Conservation (phyloP, 2,888 invertebrate genomes). For the Sycophila texana region DNA sequence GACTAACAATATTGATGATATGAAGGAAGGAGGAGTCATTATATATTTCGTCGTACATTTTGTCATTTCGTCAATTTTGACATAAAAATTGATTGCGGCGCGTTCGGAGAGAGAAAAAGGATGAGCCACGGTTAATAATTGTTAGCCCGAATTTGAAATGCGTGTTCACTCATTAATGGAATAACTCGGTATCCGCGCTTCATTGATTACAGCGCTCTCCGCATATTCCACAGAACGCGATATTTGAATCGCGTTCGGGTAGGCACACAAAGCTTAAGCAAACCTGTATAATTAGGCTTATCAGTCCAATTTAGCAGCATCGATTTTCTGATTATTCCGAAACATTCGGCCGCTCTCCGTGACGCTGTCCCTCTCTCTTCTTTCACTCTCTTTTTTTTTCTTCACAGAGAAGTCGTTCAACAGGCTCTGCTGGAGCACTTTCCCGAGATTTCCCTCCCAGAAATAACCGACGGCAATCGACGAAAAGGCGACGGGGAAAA, state of each 20-base stretch:
- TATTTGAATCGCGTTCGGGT: neutral
- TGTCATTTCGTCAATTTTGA: too few species aligned
- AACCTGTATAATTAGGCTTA: constrained; percentile 3
- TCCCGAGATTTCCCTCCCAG: constrained; percentile 18
- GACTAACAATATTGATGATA: too few species aligned
- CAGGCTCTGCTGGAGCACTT: constrained; percentile 17
- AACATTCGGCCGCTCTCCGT: too few species aligned
- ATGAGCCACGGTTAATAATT: neutral
- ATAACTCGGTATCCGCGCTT: neutral
- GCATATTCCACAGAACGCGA: neutral
- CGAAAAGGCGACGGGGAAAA: neutral
- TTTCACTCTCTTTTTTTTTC: too few species aligned
- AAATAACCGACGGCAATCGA: constrained; percentile 23
- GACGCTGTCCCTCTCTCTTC: too few species aligned
- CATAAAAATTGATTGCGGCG: too few species aligned
- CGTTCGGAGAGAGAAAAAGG: too few species aligned
- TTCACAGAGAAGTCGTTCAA: neutral
- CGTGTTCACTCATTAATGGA: neutral
- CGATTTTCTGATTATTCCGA: too few species aligned
- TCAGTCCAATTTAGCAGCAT: too few species aligned
- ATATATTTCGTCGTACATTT: too few species aligned
- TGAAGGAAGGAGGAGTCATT: too few species aligned
- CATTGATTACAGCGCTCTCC: neutral
- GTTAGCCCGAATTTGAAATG: neutral
- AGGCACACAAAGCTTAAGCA: neutral